Conservation (phyloP, 1,140 invertebrate genomes). For the Megathymus violae region DNA sequence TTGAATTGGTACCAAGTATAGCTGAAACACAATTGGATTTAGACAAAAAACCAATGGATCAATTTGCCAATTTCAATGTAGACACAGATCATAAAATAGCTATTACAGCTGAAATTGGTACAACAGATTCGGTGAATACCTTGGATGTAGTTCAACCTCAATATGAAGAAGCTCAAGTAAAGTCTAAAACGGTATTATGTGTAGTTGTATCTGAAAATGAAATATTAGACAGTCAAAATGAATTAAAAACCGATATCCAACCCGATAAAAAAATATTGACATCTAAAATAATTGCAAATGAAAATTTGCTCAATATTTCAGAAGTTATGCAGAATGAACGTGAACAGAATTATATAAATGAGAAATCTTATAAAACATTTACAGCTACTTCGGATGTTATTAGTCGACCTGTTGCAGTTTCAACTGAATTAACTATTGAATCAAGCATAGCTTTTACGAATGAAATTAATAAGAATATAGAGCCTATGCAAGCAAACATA, state of each 20-base stretch:
- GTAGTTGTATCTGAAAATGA: conserved; percentile 62
- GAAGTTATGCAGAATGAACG: conserved; percentile 66
- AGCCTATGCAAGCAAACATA: conserved; percentile 50
- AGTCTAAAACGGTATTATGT: conserved; percentile 47
- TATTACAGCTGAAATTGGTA: conserved; percentile 55
- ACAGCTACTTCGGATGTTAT: conserved; percentile 49
- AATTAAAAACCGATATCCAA: conserved; percentile 40
- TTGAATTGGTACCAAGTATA: conserved; percentile 54
- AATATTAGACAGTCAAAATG: conserved; percentile 59
- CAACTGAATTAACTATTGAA: conserved; percentile 56
- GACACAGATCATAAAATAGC: conserved; percentile 63
- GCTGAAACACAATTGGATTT: conserved; percentile 47
- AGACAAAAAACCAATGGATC: conserved; percentile 34
- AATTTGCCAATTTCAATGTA: conserved; percentile 57
- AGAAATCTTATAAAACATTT: conserved; percentile 36
- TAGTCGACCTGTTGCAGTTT: conserved; percentile 58
- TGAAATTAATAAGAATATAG: conserved; percentile 24
- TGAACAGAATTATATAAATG: conserved; percentile 54
- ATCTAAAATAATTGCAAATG: conserved; percentile 49
- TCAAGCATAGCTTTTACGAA: conserved; percentile 47
- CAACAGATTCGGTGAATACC: conserved; percentile 50
- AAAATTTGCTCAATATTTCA: conserved; percentile 54
- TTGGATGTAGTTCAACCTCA: conserved; percentile 39
- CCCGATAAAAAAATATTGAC: conserved; percentile 53
- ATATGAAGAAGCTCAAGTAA: conserved; percentile 55